Evolutionary conservation across 1,140 invertebrate species (phyloP).

Genomic region (Melipona quadrifasciata): DNA sequence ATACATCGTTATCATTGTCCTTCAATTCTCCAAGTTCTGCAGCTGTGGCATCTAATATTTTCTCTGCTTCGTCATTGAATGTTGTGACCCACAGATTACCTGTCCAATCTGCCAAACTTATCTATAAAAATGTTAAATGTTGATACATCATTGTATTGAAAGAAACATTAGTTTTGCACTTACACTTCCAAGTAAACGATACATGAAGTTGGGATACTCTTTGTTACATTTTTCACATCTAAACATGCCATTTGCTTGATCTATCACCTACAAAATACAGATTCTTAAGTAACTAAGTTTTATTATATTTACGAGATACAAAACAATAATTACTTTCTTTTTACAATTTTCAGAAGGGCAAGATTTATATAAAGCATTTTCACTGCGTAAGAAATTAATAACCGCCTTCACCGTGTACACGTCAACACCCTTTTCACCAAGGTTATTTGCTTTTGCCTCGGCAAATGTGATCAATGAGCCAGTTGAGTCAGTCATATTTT

Average conservation of each 20-base stretch:
- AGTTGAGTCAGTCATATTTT: constrained; percentile 56
- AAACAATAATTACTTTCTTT: constrained; percentile 87
- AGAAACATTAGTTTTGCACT: constrained; percentile 75
- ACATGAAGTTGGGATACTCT: constrained; percentile 93
- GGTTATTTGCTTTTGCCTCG: constrained; percentile 86
- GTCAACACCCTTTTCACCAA: constrained; percentile 87
- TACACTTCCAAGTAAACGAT: constrained; percentile 91
- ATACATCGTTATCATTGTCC: constrained; percentile 84
- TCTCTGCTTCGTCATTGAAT: constrained; percentile 94
- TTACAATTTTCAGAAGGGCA: constrained; percentile 94
- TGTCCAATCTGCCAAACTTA: constrained; percentile 91
- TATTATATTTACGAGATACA: not conserved
- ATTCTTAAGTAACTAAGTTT: constrained; percentile 18
- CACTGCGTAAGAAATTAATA: constrained; percentile 86
- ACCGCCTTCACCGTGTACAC: constrained; percentile 89
- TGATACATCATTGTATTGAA: not conserved
- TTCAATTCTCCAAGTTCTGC: constrained; percentile 89
- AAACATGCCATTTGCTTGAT: constrained; percentile 93
- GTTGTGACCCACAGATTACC: constrained; percentile 93
- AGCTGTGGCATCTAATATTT: constrained; percentile 88
- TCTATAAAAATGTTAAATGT: constrained; percentile 78
- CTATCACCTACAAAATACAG: constrained; percentile 84
- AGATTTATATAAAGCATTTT: constrained; percentile 94
- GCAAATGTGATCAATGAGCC: constrained; percentile 85
- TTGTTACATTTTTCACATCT: constrained; percentile 97